These are phyloP conservation scores for Euura lappo DNA, from an alignment of 1,140 invertebrate genomes.

Conservation along the genomic window DNA sequence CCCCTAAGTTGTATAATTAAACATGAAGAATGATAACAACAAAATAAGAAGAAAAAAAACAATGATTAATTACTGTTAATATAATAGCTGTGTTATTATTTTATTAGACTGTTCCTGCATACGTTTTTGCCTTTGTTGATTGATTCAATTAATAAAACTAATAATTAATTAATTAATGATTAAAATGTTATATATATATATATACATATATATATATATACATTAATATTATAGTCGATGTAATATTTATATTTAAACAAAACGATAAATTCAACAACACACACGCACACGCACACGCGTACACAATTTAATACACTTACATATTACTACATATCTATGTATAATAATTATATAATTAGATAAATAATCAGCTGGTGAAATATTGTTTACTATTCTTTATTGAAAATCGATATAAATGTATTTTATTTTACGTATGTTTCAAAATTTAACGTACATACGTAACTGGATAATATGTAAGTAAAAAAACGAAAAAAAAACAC, in stretches of 20 bases:
- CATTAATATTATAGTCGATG: not conserved
- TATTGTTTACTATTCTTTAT: too few species aligned
- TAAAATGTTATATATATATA: constrained; percentile 30
- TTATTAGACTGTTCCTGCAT: constrained; percentile 45
- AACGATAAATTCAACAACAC: not conserved
- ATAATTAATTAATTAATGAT: constrained; percentile 35
- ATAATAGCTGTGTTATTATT: constrained; percentile 48
- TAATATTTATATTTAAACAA: not conserved
- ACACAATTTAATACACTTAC: not conserved
- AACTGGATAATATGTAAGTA: too few species aligned
- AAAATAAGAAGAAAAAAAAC: constrained; percentile 11
- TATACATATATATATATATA: constrained; percentile 29
- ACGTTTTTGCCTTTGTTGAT: constrained; percentile 15
- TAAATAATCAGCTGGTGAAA: too few species aligned
- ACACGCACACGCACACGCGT: not conserved
- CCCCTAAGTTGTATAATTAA: too few species aligned
- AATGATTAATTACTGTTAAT: not conserved
- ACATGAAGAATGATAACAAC: too few species aligned
- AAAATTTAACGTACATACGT: too few species aligned
- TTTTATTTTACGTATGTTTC: too few species aligned
- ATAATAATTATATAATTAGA: too few species aligned
- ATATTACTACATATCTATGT: too few species aligned
- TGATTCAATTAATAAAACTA: too few species aligned
- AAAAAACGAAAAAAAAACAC: not conserved
- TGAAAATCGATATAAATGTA: too few species aligned